Base-by-base conservation (phyloP, 2,797 vertebrate species). In the Capromys pilorides region DNA sequence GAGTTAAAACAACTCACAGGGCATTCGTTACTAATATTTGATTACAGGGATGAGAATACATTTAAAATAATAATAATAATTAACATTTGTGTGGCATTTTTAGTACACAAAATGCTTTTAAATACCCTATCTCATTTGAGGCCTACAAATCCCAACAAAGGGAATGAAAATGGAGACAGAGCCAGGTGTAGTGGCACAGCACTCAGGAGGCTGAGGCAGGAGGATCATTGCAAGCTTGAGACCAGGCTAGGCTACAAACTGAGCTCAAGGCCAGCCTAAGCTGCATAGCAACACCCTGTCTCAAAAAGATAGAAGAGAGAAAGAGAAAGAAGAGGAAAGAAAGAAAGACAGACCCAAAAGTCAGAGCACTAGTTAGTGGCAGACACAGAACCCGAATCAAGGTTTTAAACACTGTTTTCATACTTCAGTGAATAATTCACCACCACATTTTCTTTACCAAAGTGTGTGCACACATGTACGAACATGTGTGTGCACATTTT, bases 41-140 rank as follows among this genome's bases (percentile, higher is more conserved):
- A 86, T 69, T 71, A 91, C 6, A 69, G 59, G 71, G 12, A 11
- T 31, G 9, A 84, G 24, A 83, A 13, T 41, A 87, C 62, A 90
- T 88, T 86, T 84, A 82, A 88, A 88, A 86, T 28, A 94, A 49
- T 45, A 92, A 88, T 36, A 93, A 64, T 91, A 92, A 69, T 90
- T 86, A 94, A 86, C 26, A 94, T 86, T 26, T 80, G 14, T 62
- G 51, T 71, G 51, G 31, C 78, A 45, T 73, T 86, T 39, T 86
- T 6, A 61, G 41, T 61, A 73, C 75, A 96, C 61, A 96, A 59
- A 79, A 82, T 71, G 26, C 24, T 92, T 93, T 92, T 66, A 92
- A 90, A 77, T 26, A 45, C 6, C 26, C 33, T 66, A 59, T 6
- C 11, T 96, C 71, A 91, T 82, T 86, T 77, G 77, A 94, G 14